phyloP scores from a whole-genome alignment of 2,113 vertebrate genomes.

The Crotophaga sulcirostris region DNA sequence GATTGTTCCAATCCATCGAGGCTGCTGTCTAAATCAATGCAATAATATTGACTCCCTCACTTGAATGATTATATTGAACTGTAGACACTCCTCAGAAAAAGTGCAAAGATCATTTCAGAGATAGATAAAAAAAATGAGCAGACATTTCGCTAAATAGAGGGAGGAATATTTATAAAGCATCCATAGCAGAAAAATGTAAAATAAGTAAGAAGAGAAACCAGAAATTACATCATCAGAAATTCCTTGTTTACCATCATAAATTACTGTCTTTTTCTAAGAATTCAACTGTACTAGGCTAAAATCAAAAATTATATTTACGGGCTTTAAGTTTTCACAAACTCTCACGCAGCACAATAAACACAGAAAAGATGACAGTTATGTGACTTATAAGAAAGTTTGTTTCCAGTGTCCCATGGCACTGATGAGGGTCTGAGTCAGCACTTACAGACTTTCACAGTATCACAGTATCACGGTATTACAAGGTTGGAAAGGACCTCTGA shows the following conservation, averaged over 20 bases:
- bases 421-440: background rate
- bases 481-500: too few relatives aligned
- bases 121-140: background rate
- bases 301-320: background rate
- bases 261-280: background rate
- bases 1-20: background rate
- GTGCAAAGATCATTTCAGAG: background rate
- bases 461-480: too few relatives aligned
- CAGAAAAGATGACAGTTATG: background rate
- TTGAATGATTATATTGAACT: background rate
- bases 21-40: background rate
- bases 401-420: background rate
- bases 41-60: background rate
- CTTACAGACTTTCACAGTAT: background rate
- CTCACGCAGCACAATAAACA: background rate
- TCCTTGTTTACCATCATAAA: background rate
- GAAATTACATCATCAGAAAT: background rate
- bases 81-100: background rate
- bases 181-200: background rate
- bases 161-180: background rate
- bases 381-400: background rate
- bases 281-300: background rate
- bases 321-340: background rate
- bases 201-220: background rate
- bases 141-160: background rate